Evolutionary conservation across 2,888 invertebrate species (phyloP), one percentile per base, ranked within the genome.

Genomic region (Chloroclystis v-ata): DNA sequence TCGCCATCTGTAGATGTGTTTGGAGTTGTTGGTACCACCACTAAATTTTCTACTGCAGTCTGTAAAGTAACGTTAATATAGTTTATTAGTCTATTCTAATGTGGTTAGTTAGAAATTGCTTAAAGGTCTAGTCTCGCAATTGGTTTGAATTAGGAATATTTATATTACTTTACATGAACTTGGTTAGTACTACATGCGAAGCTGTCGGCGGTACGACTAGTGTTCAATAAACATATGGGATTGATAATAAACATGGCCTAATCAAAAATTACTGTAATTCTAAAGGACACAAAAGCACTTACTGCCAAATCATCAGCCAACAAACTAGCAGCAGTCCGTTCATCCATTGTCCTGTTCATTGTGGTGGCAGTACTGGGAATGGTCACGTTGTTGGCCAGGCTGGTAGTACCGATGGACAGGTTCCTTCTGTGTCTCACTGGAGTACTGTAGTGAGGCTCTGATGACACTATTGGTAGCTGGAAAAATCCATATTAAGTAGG

Each of bases 1-100:
- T 93, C 93, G 1, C 91, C 91, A 57, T 91, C 91, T 3, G 90
- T 90, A 0, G 91, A 90, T 20, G 90, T 90, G 53, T 92, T 91
- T 25, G 92, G 92, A 9, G 88, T 89, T 1, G 88, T 83, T 43
- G 83, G 86, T 41, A 83, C 47, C 25, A 90, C 84, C 25, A 89
- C 89, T 52, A 90, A 65, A 49, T 89, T 89, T 58, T 90, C 89
- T 10, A 90, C 89, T 6, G 90, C 89, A 16, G 88, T 78, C 86
- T 89, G 77, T 29, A 2, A 64, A 41, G 26, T 44, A 30, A n/a
- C n/a, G n/a, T n/a, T n/a, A n/a, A n/a, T n/a, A n/a, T n/a, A n/a
- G n/a, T n/a, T n/a, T n/a, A n/a, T n/a, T n/a, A n/a, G n/a, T n/a
- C n/a, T n/a, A n/a, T n/a, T n/a, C n/a, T n/a, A n/a, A n/a, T n/a